Base-by-base conservation (phyloP, 2,113 vertebrate genomes). In the Plecotus auritus region DNA sequence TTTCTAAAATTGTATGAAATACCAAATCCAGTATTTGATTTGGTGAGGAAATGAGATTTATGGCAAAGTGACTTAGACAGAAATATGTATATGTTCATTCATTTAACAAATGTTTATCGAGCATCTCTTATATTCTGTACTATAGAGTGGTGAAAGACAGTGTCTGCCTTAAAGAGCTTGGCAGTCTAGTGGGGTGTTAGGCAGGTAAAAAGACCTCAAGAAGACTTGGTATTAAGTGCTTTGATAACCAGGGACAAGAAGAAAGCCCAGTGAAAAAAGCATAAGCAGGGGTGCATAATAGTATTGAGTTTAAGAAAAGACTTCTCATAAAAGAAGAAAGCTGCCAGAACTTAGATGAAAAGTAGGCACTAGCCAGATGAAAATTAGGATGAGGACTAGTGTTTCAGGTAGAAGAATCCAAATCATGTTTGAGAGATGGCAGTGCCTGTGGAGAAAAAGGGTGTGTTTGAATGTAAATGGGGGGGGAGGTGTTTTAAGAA, bases 1-100 rank as follows among this genome's bases (percentile, higher is more conserved):
- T 81, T 89, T 90, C 20, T 80, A 80, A 95, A 84, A 72, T 81
- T 70, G 40, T 73, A 30, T 20, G 5, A 45, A 23, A 80, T 66
- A 28, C 12, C 61, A 83, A 93, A 37, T 90, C 28, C 45, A 70
- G 9, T 84, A 9, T 28, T 26, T 35, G 0, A 2, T 94, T 90
- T 87, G 64, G 4, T 49, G 18, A 22, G 17, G 28, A 87, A 9
- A 4, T 82, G 42, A 92, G 42, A 32, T n/a, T 80, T 59, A 64
- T 64, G 17, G 22, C 61, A 83, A 83, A 47, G 22, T 85, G 85
- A 22, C 9, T 89, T 20, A 42, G n/a, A 17, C 35, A 85, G 28
- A 84, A 81, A 30, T 54, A 74, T 11, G 37, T 88, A 49, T 86
- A 40, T 67, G n/a, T n/a, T 92, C 20, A 51, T 80, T 80, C 56